Base-by-base conservation (phyloP, 1,140 invertebrate genomes). In the Drosophila equinoxialis region DNA sequence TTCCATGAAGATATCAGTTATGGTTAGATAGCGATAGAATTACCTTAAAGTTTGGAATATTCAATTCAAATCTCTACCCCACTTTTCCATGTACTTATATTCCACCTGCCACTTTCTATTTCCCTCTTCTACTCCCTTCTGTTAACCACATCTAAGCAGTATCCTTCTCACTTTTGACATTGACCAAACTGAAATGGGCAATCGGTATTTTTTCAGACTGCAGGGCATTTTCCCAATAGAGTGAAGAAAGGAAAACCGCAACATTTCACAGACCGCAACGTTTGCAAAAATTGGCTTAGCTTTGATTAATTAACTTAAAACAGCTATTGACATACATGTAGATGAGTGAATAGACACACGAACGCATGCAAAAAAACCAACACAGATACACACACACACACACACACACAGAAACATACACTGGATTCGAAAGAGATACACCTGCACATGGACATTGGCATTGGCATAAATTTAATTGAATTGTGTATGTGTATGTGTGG, bases 241-340 rank as follows among this genome's bases (percentile, higher is more conserved):
- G 51, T 39, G 68, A 66, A 35, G 59, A 66, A 71, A 71, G 54
- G 65, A 26, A 42, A n/a, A 77, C 84, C 79, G 72, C 83, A 82
- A 45, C 33, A 51, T 59, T 66, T 71, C 35, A 65, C 8, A 54
- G 11, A 67, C 74, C 76, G 45, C 76, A 73, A 59, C 66, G 73
- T 69, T 74, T 70, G 84, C 65, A 81, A 77, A 87, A 87, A 89
- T 89, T 80, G 77, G 63, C 71, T 68, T 60, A 61, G 84, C 84
- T 87, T 87, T 87, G 84, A 87, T 87, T 87, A 87, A 87, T 87
- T 87, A 87, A 87, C 84, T 87, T 84, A 87, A 87, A 89, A 75
- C 74, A 89, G 73, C 71, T 74, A 84, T 76, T 74, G 80, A 77
- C 80, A 78, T 61, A 68, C 45, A 58, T 66, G 68, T 51, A 68